phyloP scores from a whole-genome alignment of 2,888 invertebrate species.

The Patella ulyssiponensis region DNA sequence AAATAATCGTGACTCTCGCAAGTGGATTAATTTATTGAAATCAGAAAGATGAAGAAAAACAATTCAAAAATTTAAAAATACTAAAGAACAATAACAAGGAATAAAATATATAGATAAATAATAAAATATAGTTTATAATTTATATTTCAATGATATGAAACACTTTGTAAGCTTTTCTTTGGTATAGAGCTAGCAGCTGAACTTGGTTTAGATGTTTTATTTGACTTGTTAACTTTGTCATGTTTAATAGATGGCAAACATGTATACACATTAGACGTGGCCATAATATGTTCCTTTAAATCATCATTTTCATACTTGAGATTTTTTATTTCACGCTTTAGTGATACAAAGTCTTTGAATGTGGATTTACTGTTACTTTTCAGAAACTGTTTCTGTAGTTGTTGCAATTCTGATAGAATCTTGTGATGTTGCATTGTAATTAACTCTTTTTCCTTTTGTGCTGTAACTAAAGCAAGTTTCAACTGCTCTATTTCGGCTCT shows the following conservation, averaged over 20 bases:
- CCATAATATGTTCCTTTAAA: conserved; percentile 41
- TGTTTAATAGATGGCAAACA: not conserved
- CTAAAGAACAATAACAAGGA: too few relatives aligned
- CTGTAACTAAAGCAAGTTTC: conserved; percentile 41
- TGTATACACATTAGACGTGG: conserved; percentile 12
- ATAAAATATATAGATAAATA: too few relatives aligned
- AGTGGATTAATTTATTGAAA: too few relatives aligned
- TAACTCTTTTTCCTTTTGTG: conserved; percentile 53
- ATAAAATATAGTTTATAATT: too few relatives aligned
- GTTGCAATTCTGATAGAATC: conserved; percentile 48
- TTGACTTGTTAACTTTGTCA: too few relatives aligned
- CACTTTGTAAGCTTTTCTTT: too few relatives aligned
- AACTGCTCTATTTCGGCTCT: conserved; percentile 48
- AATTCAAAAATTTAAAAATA: too few relatives aligned
- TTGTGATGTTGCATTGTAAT: conserved; percentile 53
- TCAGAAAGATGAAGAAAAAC: too few relatives aligned
- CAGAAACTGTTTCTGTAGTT: conserved; percentile 45
- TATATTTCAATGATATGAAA: too few relatives aligned
- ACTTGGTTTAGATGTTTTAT: too few relatives aligned
- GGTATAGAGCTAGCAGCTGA: too few relatives aligned
- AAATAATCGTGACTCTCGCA: too few relatives aligned
- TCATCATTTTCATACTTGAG: conserved; percentile 61
- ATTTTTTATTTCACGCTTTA: conserved; percentile 60
- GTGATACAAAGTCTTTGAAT: conserved; percentile 64
- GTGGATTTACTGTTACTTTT: conserved; percentile 50